phyloP scores from a whole-genome alignment of 2,797 vertebrate species.

The Coccyzus lansbergi region DNA sequence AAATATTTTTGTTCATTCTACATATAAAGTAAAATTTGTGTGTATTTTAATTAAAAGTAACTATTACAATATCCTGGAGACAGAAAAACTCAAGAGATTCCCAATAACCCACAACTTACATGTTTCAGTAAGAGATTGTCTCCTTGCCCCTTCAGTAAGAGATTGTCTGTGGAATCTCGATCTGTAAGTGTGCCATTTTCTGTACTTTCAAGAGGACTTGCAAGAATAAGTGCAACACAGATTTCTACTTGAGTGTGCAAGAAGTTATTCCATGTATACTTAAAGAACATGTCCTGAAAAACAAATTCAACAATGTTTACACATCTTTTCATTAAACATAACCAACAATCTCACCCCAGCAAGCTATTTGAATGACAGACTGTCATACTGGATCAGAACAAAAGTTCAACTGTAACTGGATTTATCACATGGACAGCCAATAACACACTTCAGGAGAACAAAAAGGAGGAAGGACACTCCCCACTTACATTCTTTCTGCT shows the following conservation, averaged over 20 bases:
- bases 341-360: background rate
- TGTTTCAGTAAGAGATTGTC: conserved; percentile 93
- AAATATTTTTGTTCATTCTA: background rate
- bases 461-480: background rate
- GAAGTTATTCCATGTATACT: conserved; percentile 99
- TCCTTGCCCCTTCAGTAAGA: conserved; percentile 90
- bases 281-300: conserved; percentile 97
- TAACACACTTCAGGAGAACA: background rate
- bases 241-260: conserved; percentile 98
- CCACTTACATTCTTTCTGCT: background rate
- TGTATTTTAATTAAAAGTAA: background rate
- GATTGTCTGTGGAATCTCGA: conserved; percentile 82
- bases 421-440: background rate
- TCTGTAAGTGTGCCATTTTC: conserved; percentile 87
- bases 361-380: background rate
- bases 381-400: background rate
- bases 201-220: conserved; percentile 88
- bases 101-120: conserved; percentile 76
- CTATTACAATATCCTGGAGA: background rate
- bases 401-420: background rate
- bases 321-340: background rate
- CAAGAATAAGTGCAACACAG: conserved; percentile 94
- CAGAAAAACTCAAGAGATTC: background rate
- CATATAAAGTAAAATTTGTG: background rate
- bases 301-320: background rate